Evolutionary conservation across 2,113 vertebrate genomes (phyloP).

Genomic region (Ardeotis arabs): DNA sequence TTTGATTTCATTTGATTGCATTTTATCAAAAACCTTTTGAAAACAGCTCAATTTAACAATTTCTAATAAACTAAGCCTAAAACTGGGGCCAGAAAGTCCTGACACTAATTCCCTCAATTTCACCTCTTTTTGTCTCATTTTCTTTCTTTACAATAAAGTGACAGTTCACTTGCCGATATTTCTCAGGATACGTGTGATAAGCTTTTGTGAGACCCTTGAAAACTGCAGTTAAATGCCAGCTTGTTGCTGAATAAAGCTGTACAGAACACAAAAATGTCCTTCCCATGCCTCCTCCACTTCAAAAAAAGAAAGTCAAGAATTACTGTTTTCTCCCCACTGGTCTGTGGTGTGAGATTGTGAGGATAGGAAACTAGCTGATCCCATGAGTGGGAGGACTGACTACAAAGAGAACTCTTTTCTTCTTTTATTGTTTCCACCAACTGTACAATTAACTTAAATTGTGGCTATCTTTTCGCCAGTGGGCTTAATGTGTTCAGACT

Average conservation of each 20-base stretch:
- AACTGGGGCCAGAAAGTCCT: background rate
- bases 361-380: slow-evolving; percentile 12
- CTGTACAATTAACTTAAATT: slow-evolving; percentile 72
- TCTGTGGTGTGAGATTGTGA: slow-evolving; percentile 3
- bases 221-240: background rate
- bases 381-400: slow-evolving; percentile 37
- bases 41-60: background rate
- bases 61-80: background rate
- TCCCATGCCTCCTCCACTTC: background rate
- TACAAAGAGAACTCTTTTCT: slow-evolving; percentile 23
- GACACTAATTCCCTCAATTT: background rate
- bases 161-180: background rate
- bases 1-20: background rate
- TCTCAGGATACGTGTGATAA: background rate
- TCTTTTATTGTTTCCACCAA: slow-evolving; percentile 60
- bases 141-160: background rate
- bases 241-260: background rate
- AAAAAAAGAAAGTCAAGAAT: background rate
- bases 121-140: background rate
- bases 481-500: slow-evolving; percentile 69
- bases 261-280: background rate
- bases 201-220: background rate
- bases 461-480: slow-evolving; percentile 66
- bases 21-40: background rate
- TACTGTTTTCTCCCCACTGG: background rate